Evolutionary conservation across 2,797 vertebrate genomes (phyloP).

Genomic region (Liparis tanakae): DNA sequence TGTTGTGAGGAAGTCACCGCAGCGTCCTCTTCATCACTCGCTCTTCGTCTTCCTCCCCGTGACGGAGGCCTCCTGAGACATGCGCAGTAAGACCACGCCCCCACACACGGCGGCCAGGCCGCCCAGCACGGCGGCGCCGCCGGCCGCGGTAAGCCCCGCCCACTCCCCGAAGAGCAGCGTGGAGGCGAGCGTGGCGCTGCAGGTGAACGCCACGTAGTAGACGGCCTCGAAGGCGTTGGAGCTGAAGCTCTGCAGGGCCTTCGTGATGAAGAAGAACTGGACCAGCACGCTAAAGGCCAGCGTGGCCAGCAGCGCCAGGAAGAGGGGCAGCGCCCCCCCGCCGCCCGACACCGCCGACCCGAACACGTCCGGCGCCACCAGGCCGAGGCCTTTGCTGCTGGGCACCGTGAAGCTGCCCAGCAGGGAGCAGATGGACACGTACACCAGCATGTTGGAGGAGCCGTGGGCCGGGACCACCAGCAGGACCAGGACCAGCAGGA

Average conservation of each 20-base stretch:
- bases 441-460: slow-evolving; percentile 95
- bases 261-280: slow-evolving; percentile 97
- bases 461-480: slow-evolving; percentile 91
- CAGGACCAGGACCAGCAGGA: slow-evolving; percentile 89
- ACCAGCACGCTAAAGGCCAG: slow-evolving; percentile 90
- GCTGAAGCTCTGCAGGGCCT: slow-evolving; percentile 92
- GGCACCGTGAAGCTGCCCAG: slow-evolving; percentile 97
- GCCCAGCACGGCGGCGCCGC: slow-evolving; percentile 91
- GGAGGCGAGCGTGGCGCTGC: slow-evolving; percentile 89
- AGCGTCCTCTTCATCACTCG: slow-evolving; percentile 73
- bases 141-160: slow-evolving; percentile 86
- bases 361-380: slow-evolving; percentile 90
- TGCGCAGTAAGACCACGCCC: slow-evolving; percentile 91
- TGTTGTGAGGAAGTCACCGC: neutral
- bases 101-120: slow-evolving; percentile 90
- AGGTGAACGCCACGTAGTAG: slow-evolving; percentile 96
- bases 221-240: slow-evolving; percentile 93
- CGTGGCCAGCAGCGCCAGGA: slow-evolving; percentile 87
- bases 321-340: slow-evolving; percentile 85
- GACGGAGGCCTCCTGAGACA: slow-evolving; percentile 91
- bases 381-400: slow-evolving; percentile 94
- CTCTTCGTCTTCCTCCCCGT: slow-evolving; percentile 84
- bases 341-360: slow-evolving; percentile 77
- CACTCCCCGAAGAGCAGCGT: slow-evolving; percentile 96
- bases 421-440: slow-evolving; percentile 94